Evolutionary conservation across 2,113 vertebrate species (phyloP).

Genomic region (Siphamia tubifer): DNA sequence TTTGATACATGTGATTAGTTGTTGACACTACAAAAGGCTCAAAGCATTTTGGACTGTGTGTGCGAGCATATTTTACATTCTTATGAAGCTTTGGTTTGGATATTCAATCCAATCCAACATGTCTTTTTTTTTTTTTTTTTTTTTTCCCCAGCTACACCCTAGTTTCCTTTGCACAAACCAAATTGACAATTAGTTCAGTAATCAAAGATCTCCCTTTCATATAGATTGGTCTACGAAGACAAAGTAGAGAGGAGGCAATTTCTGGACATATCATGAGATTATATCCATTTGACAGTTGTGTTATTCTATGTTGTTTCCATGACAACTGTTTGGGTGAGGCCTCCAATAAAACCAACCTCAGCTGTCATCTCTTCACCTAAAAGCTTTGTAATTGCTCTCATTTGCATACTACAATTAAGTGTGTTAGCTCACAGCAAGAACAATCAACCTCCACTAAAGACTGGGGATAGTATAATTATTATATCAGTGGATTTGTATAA

Average conservation of each 20-base stretch:
- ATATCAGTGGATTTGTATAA: conserved; percentile 78
- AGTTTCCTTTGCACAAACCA: conserved; percentile 33
- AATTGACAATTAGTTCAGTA: conserved; percentile 63
- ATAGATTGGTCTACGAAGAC: conserved; percentile 38
- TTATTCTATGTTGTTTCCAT: conserved; percentile 94
- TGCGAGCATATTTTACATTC: conserved; percentile 45
- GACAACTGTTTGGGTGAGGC: conserved; percentile 98
- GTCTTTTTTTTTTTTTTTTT: conserved; percentile 11
- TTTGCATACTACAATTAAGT: conserved; percentile 99
- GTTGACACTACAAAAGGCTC: conserved; percentile 37
- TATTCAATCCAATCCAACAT: conserved; percentile 51
- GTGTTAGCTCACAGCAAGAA: conserved; percentile 99
- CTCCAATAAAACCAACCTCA: conserved; percentile 96
- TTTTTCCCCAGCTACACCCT: conserved; percentile 9
- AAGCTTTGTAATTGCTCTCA: conserved; percentile 99
- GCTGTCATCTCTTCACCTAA: conserved; percentile 99
- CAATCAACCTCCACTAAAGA: conserved; percentile 92
- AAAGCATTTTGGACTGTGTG: conserved; percentile 5
- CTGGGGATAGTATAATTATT: conserved; percentile 80
- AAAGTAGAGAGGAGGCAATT: conserved; percentile 52
- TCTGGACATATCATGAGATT: conserved; percentile 70
- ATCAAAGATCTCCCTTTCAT: conserved; percentile 57
- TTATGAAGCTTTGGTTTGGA: conserved; percentile 38
- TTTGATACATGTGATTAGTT: conserved; percentile 37
- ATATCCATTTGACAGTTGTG: conserved; percentile 82